These are phyloP conservation scores for Rhingia campestris DNA, from an alignment of 2,888 invertebrate species.

Conservation along the genomic window DNA sequence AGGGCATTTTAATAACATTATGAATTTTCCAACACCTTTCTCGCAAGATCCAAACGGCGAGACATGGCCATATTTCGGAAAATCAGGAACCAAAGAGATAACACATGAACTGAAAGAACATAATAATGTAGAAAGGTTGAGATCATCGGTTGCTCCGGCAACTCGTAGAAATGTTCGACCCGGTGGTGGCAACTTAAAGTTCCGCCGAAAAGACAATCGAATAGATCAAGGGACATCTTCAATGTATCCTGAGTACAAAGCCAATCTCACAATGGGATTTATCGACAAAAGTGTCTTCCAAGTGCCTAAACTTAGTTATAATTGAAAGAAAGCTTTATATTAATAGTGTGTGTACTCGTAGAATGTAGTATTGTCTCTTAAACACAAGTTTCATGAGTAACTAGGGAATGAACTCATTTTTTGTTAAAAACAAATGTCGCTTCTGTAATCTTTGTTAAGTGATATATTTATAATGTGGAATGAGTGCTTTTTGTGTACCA, in stretches of 20 bases:
- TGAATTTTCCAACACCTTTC: constrained; percentile 75
- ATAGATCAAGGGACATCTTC: neutral
- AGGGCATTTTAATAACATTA: constrained; percentile 80
- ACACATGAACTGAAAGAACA: constrained; percentile 25
- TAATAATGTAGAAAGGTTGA: neutral
- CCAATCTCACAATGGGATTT: constrained; percentile 79
- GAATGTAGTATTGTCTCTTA: neutral
- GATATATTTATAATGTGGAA: too few species aligned
- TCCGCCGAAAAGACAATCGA: constrained; percentile 23
- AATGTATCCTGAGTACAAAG: constrained; percentile 74
- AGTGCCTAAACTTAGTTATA: constrained; percentile 75
- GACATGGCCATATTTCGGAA: constrained; percentile 80
- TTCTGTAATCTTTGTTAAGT: too few species aligned
- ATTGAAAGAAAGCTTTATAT: constrained; percentile 7
- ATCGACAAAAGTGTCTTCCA: constrained; percentile 79
- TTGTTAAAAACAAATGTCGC: too few species aligned
- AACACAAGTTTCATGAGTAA: too few species aligned
- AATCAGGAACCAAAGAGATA: constrained; percentile 62
- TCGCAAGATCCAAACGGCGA: constrained; percentile 77
- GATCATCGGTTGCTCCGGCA: constrained; percentile 1
- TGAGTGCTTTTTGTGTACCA: too few species aligned
- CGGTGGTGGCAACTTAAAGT: neutral
- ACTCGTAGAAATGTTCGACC: constrained; percentile 15
- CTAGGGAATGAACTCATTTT: too few species aligned
- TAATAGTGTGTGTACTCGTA: neutral